phyloP scores from a whole-genome alignment of 2,888 invertebrate genomes.

The Apamea sordens region DNA sequence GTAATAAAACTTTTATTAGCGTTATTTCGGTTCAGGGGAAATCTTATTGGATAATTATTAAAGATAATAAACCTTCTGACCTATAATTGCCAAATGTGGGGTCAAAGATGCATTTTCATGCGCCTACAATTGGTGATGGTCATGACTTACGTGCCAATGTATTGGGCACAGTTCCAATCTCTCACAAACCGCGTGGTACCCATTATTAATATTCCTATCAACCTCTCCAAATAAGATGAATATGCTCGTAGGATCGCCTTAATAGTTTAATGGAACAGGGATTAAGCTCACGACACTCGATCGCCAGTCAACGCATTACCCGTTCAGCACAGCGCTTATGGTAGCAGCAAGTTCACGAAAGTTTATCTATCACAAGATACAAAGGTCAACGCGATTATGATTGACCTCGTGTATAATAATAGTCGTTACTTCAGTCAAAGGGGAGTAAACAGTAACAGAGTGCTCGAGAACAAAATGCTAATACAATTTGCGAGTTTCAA shows the following conservation, averaged over 20 bases:
- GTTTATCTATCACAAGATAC: conserved; percentile 46
- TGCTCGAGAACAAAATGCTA: conserved; percentile 20
- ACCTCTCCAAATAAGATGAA: conserved; percentile 42
- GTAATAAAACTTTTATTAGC: conserved; percentile 34
- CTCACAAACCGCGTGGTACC: conserved; percentile 46
- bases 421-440: conserved; percentile 13
- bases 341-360: conserved; percentile 53
- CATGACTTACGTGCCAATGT: background rate
- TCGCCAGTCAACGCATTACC: conserved; percentile 38
- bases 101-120: conserved; percentile 19
- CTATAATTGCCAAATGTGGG: conserved; percentile 4
- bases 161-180: conserved; percentile 41
- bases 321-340: conserved; percentile 24
- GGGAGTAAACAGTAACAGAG: background rate
- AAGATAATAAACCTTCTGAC: conserved; percentile 17
- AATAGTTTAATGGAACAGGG: conserved; percentile 35
- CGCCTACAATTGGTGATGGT: background rate
- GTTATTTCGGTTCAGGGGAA: conserved; percentile 5
- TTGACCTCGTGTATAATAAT: conserved; percentile 38
- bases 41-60: conserved; percentile 21
- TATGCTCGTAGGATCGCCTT: conserved; percentile 31
- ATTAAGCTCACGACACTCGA: conserved; percentile 37
- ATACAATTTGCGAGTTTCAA: conserved; percentile 36
- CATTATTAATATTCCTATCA: conserved; percentile 53
- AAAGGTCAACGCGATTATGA: conserved; percentile 50